These are phyloP conservation scores for Theonella swinhoei DNA, from an alignment of 37 sponge, comb jelly and placozoan species.

Conservation along the genomic window DNA sequence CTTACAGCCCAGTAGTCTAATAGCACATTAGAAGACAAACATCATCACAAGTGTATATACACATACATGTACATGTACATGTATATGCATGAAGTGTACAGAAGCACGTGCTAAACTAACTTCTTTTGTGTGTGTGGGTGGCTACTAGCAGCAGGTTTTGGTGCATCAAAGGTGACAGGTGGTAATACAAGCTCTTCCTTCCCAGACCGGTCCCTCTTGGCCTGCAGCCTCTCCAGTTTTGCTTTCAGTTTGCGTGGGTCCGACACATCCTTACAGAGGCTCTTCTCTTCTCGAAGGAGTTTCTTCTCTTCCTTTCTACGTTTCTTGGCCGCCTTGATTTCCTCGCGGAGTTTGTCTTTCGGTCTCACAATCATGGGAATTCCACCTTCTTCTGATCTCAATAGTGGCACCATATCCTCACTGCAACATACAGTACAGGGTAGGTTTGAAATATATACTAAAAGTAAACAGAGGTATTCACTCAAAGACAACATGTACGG, in stretches of 20 bases:
- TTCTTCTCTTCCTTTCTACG: constrained; percentile 39
- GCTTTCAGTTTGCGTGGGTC: neutral
- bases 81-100: constrained; percentile 34
- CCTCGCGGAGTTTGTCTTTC: constrained; percentile 37
- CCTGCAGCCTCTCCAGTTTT: constrained; percentile 6
- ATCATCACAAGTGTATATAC: too few species aligned
- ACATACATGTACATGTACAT: constrained; percentile 23
- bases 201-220: neutral
- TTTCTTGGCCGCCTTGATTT: constrained; percentile 25
- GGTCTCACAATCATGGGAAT: neutral
- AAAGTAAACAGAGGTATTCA: too few species aligned
- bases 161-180: neutral
- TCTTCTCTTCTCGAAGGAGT: neutral
- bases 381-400: neutral
- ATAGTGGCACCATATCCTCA: neutral
- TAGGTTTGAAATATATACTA: too few species aligned
- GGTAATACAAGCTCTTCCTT: neutral
- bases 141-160: neutral
- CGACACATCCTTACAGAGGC: neutral
- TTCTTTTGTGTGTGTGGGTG: neutral
- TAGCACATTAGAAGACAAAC: neutral
- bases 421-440: too few species aligned
- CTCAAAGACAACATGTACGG: too few species aligned
- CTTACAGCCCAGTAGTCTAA: constrained; percentile 32
- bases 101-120: neutral